phyloP scores from a whole-genome alignment of 2,113 vertebrate genomes.

The Calyptommatus sinebrachiatus region DNA sequence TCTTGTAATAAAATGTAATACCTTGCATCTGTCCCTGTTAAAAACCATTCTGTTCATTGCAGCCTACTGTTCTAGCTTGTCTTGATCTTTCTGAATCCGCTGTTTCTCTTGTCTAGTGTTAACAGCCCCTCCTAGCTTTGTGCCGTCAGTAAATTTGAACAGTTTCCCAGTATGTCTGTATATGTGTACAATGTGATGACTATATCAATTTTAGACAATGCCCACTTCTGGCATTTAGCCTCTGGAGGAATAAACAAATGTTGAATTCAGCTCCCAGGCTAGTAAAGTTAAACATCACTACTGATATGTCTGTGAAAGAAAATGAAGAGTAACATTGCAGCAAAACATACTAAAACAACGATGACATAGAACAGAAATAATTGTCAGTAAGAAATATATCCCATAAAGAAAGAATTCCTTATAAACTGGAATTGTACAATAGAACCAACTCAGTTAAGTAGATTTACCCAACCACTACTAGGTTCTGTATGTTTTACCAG shows the following conservation, averaged over 20 bases:
- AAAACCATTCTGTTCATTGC: too few species aligned
- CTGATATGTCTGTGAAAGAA: not conserved
- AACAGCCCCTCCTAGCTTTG: too few species aligned
- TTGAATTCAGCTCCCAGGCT: not conserved
- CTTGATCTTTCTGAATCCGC: not conserved
- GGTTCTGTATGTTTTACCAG: not conserved
- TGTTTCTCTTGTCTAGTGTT: not conserved
- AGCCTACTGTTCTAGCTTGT: too few species aligned
- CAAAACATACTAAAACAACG: not conserved
- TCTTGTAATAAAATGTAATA: too few species aligned
- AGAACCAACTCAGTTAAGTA: not conserved
- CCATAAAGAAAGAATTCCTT: not conserved
- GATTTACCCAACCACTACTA: not conserved
- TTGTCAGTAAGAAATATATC: not conserved
- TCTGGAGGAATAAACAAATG: too few species aligned
- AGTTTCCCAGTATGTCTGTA: too few species aligned
- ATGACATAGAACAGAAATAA: not conserved
- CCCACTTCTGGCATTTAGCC: too few species aligned
- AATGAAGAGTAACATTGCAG: not conserved
- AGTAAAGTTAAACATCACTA: not conserved
- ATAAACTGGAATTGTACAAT: not conserved
- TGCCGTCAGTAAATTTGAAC: too few species aligned
- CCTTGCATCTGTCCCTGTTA: too few species aligned
- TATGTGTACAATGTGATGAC: too few species aligned
- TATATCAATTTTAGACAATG: too few species aligned